Percentiles rank a stretch among this genome's conserved stretches.
Evolutionary conservation across 2,797 vertebrate species (phyloP).

Genomic region (Falco concolor): DNA sequence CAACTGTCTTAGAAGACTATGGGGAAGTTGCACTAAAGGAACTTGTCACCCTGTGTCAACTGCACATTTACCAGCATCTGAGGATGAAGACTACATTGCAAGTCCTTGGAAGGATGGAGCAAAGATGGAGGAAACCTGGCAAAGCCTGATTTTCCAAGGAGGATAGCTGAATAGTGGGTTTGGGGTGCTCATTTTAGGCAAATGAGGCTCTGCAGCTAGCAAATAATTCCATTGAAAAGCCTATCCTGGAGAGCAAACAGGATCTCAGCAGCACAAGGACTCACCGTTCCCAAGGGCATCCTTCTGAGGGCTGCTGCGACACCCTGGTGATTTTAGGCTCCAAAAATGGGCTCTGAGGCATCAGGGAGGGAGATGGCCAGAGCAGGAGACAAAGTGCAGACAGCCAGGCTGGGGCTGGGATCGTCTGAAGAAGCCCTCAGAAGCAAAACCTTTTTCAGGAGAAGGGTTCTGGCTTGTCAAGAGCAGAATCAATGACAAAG

Average conservation of each 20-base stretch:
- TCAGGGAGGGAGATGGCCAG: not conserved
- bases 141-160: not conserved
- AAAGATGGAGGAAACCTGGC: not conserved
- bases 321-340: not conserved
- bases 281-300: not conserved
- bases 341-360: not conserved
- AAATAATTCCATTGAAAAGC: not conserved
- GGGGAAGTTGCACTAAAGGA: not conserved
- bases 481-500: slow-evolving; percentile 47
- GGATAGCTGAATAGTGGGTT: not conserved
- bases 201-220: not conserved
- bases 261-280: not conserved
- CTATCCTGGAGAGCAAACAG: not conserved
- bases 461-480: slow-evolving; percentile 39
- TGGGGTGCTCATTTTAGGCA: not conserved
- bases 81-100: not conserved
- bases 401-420: not conserved
- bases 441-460: slow-evolving; percentile 24
- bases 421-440: not conserved
- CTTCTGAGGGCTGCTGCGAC: not conserved
- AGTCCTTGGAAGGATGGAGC: not conserved
- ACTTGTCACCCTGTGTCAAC: not conserved
- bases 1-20: not conserved
- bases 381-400: not conserved
- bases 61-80: not conserved